Conservation (phyloP, 2,888 invertebrate genomes). For the Aradus depressus region DNA sequence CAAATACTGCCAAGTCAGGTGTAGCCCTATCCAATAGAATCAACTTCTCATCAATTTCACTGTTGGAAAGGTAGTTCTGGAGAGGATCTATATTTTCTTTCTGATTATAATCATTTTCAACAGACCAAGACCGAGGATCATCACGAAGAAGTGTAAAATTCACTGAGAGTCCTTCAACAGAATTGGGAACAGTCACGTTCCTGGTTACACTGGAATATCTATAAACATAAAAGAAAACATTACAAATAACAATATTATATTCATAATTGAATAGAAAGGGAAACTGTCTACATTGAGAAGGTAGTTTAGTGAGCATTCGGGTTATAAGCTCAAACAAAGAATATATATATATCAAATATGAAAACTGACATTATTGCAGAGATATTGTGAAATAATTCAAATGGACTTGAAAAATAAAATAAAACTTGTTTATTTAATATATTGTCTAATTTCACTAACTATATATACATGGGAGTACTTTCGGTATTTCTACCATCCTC, state of each 20-base stretch:
- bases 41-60: conserved; percentile 52
- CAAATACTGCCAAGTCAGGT: conserved; percentile 56
- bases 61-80: conserved; percentile 50
- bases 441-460: too few species aligned
- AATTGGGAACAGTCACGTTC: conserved; percentile 47
- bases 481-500: too few species aligned
- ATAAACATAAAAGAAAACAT: conserved; percentile 23
- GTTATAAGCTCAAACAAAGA: too few species aligned
- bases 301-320: too few species aligned
- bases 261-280: too few species aligned
- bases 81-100: conserved; percentile 50
- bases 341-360: too few species aligned
- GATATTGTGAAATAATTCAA: too few species aligned
- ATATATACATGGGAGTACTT: too few species aligned
- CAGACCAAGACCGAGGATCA: conserved; percentile 71
- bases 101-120: conserved; percentile 61
- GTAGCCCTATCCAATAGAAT: conserved; percentile 57
- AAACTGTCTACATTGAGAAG: too few species aligned
- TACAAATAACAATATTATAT: background rate
- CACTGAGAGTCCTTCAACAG: conserved; percentile 25
- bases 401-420: too few species aligned
- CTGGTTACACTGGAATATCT: conserved; percentile 54
- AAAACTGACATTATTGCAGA: too few species aligned
- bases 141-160: conserved; percentile 72
- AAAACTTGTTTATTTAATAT: too few species aligned